A percentile compares a stretch with the other conserved stretches of the same genome.
These are phyloP conservation scores for Nymphalis io DNA, from an alignment of 1,140 invertebrate species.

Conservation along the genomic window DNA sequence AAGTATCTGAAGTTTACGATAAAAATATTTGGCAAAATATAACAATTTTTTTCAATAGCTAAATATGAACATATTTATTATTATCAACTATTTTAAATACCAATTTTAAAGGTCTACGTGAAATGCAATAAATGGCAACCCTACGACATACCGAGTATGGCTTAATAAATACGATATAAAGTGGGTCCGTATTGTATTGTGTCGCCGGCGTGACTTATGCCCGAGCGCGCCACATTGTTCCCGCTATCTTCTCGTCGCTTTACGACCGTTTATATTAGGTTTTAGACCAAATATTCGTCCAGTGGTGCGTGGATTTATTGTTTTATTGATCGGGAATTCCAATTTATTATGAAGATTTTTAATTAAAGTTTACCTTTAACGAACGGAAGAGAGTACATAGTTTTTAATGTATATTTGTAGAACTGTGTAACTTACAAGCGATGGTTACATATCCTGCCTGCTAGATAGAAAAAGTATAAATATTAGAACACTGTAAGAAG, in stretches of 20 bases:
- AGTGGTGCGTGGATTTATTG: slow-evolving; percentile 25
- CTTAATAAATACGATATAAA: neutral
- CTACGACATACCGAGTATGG: neutral
- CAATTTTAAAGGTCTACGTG: too few species aligned
- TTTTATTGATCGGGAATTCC: slow-evolving; percentile 11
- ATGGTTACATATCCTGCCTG: too few species aligned
- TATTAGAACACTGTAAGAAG: too few species aligned
- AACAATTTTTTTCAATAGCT: too few species aligned
- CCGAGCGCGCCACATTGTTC: slow-evolving; percentile 20
- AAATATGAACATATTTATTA: too few species aligned
- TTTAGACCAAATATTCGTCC: slow-evolving; percentile 15
- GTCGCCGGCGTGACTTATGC: slow-evolving; percentile 41
- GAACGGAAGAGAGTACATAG: too few species aligned
- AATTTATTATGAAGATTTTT: neutral
- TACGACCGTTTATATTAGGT: slow-evolving; percentile 26
- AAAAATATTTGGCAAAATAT: too few species aligned
- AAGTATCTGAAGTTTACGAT: too few species aligned
- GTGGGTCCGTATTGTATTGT: slow-evolving; percentile 29
- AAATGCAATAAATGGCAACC: slow-evolving; percentile 12
- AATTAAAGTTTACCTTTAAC: neutral
- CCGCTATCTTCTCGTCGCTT: slow-evolving; percentile 25
- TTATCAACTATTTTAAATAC: too few species aligned
- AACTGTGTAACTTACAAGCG: too few species aligned
- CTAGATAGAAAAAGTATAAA: too few species aligned
- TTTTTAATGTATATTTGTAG: too few species aligned